Evolutionary conservation across 1,140 invertebrate genomes (phyloP).

Genomic region (Caenorhabditis inopinata): DNA sequence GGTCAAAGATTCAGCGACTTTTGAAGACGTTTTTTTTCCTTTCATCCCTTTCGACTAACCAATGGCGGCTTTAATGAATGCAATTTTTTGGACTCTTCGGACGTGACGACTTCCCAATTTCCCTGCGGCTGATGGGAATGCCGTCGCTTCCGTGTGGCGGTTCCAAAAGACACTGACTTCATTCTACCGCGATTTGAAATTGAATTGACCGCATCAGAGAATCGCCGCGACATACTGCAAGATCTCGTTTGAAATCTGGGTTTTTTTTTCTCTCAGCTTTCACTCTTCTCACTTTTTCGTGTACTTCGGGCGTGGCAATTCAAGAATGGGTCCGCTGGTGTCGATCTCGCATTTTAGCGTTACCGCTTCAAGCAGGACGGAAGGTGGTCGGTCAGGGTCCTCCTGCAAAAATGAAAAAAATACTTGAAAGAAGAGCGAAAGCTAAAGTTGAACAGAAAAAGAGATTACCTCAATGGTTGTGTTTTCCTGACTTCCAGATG

Average conservation of each 20-base stretch:
- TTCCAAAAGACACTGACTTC: conserved; percentile 49
- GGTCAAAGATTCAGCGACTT: background rate
- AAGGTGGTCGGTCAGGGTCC: conserved; percentile 58
- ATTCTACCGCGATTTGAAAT: conserved; percentile 41
- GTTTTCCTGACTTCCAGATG: conserved; percentile 59
- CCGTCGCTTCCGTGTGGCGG: conserved; percentile 40
- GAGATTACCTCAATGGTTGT: conserved; percentile 41
- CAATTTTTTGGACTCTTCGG: conserved; percentile 41
- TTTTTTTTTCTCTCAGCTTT: background rate
- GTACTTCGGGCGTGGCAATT: conserved; percentile 42
- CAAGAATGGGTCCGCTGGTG: conserved; percentile 48
- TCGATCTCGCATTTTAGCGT: conserved; percentile 51
- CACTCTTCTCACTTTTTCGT: conserved; percentile 38
- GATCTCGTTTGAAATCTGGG: conserved; percentile 23
- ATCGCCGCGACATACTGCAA: conserved; percentile 55
- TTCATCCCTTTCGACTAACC: conserved; percentile 30
- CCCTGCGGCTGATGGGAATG: conserved; percentile 41
- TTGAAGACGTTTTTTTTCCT: background rate
- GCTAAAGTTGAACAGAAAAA: background rate
- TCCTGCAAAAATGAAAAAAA: conserved; percentile 41
- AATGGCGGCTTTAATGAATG: conserved; percentile 46
- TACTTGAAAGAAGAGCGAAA: background rate
- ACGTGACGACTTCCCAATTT: background rate
- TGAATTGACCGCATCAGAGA: conserved; percentile 57
- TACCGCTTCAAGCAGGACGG: conserved; percentile 62